phyloP scores from a whole-genome alignment of 2,113 vertebrate genomes.

The Ariopsis seemanni region DNA sequence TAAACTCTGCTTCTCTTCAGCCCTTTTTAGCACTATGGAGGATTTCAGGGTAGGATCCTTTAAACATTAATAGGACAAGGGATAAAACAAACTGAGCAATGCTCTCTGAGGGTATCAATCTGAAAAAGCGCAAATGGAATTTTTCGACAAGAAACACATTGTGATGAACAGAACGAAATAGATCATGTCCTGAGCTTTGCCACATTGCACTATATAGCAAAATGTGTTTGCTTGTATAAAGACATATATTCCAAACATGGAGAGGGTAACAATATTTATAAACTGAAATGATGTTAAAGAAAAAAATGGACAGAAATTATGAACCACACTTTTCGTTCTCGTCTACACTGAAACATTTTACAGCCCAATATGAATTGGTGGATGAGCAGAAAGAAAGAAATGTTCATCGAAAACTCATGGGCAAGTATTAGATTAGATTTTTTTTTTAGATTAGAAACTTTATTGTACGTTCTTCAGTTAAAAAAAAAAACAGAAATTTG shows the following conservation, averaged over 20 bases:
- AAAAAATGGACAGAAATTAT: neutral
- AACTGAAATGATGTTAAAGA: neutral
- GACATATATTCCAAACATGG: neutral
- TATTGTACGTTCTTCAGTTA: too few relatives aligned
- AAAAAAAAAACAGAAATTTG: too few relatives aligned
- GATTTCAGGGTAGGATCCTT: neutral
- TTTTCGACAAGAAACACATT: neutral
- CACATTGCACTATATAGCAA: neutral
- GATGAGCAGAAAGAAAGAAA: neutral
- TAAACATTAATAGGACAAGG: neutral
- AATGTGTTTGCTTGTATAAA: neutral
- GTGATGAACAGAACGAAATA: neutral
- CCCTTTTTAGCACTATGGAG: neutral
- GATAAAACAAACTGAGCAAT: neutral
- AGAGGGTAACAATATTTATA: neutral
- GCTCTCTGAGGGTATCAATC: neutral
- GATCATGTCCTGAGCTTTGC: neutral
- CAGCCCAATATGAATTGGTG: neutral
- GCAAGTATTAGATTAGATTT: neutral
- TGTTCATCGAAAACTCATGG: neutral
- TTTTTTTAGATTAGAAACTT: too few relatives aligned
- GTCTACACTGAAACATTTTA: neutral
- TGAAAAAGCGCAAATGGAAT: neutral
- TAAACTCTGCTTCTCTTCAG: neutral
- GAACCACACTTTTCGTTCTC: neutral